phyloP scores from a whole-genome alignment of 1,140 invertebrate genomes.

The Chrysoperla carnea region DNA sequence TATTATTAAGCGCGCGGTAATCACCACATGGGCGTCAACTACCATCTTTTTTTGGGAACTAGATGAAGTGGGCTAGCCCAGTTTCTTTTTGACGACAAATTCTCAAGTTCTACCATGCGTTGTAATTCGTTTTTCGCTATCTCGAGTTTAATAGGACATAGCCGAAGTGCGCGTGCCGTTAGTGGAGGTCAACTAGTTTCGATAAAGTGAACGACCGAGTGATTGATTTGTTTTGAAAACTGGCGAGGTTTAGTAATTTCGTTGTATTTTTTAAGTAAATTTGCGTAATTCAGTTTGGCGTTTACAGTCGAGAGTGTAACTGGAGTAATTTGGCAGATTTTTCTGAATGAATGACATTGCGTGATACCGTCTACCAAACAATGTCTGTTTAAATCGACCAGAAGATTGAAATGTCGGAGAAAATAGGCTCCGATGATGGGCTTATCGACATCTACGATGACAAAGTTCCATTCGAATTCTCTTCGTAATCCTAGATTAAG shows the following conservation, averaged over 20 bases:
- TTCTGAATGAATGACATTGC: neutral
- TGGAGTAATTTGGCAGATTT: neutral
- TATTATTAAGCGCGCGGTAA: slow-evolving; percentile 12
- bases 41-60: slow-evolving; percentile 11
- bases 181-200: neutral
- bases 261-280: slow-evolving; percentile 9
- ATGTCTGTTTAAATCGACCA: slow-evolving; percentile 6
- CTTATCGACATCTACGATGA: slow-evolving; percentile 4
- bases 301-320: slow-evolving; percentile 1
- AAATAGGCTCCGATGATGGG: slow-evolving; percentile 9
- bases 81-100: slow-evolving; percentile 2
- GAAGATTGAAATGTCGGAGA: slow-evolving; percentile 3
- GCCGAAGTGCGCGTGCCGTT: neutral
- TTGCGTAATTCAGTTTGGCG: slow-evolving; percentile 10
- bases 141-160: slow-evolving; percentile 1
- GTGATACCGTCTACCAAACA: neutral
- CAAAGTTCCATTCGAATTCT: slow-evolving; percentile 5
- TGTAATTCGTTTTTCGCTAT: slow-evolving; percentile 5
- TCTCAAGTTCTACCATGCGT: slow-evolving; percentile 3
- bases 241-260: neutral
- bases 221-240: too few relatives aligned
- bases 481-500: neutral
- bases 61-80: slow-evolving; percentile 6
- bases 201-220: neutral
- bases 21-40: slow-evolving; percentile 13